These are phyloP conservation scores for Heliornis fulica DNA, from an alignment of 2,113 vertebrate species.

Conservation along the genomic window DNA sequence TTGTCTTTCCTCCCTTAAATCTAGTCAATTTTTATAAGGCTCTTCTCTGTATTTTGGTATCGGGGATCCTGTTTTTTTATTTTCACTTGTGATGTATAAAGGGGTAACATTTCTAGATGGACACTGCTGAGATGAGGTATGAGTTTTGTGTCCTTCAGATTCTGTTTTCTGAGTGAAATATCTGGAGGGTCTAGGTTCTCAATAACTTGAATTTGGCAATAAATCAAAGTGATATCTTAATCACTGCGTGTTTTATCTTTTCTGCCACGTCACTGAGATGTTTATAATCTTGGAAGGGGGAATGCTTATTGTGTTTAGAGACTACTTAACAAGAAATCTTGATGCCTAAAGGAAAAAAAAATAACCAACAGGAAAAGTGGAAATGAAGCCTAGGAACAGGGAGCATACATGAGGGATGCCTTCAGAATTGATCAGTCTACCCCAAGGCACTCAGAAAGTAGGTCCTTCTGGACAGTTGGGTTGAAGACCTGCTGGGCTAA, in stretches of 20 bases:
- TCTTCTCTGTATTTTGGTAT: background rate
- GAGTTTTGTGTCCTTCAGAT: background rate
- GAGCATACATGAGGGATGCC: background rate
- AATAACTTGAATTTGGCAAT: background rate
- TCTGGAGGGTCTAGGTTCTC: background rate
- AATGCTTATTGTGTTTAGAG: background rate
- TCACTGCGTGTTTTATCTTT: background rate
- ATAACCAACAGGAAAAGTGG: background rate
- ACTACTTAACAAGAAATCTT: background rate
- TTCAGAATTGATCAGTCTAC: background rate
- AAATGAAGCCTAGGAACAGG: background rate
- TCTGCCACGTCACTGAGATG: background rate
- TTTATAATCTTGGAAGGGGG: background rate
- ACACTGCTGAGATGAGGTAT: background rate
- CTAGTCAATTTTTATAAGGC: background rate
- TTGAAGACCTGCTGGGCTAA: background rate
- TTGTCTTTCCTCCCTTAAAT: background rate
- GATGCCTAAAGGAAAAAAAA: background rate
- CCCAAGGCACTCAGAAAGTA: background rate
- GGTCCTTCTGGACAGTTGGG: background rate
- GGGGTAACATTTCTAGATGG: background rate
- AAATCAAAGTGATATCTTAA: background rate
- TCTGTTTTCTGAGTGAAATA: background rate
- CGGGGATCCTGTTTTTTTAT: background rate
- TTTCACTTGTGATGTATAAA: background rate